A percentile compares a stretch with the other conserved stretches of the same genome.
Conservation (phyloP, 1,140 invertebrate species). For the Rhopalosiphum padi region DNA sequence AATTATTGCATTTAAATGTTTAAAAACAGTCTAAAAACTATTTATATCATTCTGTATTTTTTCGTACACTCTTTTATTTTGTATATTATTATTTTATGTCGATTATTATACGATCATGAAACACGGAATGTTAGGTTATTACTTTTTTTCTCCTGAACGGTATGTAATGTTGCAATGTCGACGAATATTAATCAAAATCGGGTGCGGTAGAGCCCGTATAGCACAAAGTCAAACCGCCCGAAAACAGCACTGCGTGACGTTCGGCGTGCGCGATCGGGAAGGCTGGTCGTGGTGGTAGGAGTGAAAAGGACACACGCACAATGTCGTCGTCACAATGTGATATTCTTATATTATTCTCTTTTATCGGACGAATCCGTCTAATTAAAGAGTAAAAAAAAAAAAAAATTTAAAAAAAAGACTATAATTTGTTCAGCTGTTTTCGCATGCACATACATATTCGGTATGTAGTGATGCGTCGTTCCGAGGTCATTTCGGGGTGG, state of each 20-base stretch:
- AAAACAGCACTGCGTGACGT: neutral
- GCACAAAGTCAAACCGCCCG: neutral
- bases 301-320: neutral
- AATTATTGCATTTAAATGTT: neutral
- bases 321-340: neutral
- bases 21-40: neutral
- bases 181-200: neutral
- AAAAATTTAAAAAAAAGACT: constrained; percentile 11
- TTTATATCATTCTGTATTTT: neutral
- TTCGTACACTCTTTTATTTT: neutral
- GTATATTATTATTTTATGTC: neutral
- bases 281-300: neutral
- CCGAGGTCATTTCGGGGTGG: neutral
- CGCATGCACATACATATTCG: neutral
- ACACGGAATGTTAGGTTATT: neutral
- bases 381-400: neutral
- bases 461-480: neutral
- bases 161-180: neutral
- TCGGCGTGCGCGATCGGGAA: neutral
- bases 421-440: constrained; percentile 46
- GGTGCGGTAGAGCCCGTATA: neutral
- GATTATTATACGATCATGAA: neutral
- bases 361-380: constrained; percentile 37
- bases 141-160: neutral
- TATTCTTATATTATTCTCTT: constrained; percentile 11